These are phyloP conservation scores for Ptilodon capucinus DNA, from an alignment of 2,888 invertebrate species.

Conservation along the genomic window DNA sequence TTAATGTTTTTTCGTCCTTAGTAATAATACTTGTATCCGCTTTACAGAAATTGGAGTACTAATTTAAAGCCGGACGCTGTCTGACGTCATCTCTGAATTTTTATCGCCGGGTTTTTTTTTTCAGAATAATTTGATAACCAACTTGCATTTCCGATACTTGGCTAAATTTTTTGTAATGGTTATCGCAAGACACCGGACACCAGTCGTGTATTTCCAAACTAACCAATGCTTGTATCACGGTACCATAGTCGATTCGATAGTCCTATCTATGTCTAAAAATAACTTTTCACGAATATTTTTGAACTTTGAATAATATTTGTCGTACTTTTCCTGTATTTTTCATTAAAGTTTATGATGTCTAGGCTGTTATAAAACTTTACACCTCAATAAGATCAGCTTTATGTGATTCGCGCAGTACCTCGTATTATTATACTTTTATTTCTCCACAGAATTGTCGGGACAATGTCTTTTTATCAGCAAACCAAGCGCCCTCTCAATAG, in stretches of 20 bases:
- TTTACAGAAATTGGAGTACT: conserved; percentile 20
- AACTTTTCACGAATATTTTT: too few relatives aligned
- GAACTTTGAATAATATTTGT: too few relatives aligned
- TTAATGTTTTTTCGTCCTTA: neutral
- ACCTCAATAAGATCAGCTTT: conserved; percentile 23
- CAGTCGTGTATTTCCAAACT: too few relatives aligned
- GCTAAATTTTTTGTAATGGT: too few relatives aligned
- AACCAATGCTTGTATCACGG: too few relatives aligned
- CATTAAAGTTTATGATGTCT: conserved; percentile 25
- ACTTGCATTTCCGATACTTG: too few relatives aligned
- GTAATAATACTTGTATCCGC: conserved; percentile 19
- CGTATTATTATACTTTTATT: conserved; percentile 35
- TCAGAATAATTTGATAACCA: conserved; percentile 1
- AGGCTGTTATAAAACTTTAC: conserved; percentile 30
- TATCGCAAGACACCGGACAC: too few relatives aligned
- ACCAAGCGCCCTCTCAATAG: neutral
- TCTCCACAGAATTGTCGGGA: conserved; percentile 18
- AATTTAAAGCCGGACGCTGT: conserved; percentile 30
- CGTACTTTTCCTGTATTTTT: neutral
- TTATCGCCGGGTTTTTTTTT: conserved; percentile 24
- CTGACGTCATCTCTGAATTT: conserved; percentile 25
- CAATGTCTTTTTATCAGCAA: neutral
- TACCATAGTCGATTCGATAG: too few relatives aligned
- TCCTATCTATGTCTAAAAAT: too few relatives aligned
- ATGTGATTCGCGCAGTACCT: conserved; percentile 37